Conservation (phyloP, 2,888 invertebrate genomes). For the Torymus aiolomorphi region DNA sequence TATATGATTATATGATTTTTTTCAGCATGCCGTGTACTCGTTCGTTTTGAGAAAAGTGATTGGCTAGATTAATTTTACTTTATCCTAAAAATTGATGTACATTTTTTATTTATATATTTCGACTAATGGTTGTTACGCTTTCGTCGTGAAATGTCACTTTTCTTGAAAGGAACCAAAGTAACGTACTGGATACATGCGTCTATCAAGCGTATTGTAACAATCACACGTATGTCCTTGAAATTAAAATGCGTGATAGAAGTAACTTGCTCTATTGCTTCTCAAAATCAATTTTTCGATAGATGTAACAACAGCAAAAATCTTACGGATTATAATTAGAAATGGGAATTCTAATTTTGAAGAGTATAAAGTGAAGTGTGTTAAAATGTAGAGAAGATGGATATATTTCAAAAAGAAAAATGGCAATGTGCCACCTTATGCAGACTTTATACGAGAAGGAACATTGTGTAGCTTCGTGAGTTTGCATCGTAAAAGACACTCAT, state of each 20-base stretch:
- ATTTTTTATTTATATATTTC: neutral
- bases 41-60: conserved; percentile 25
- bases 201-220: neutral
- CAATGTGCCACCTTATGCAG: conserved; percentile 12
- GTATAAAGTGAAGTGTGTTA: conserved; percentile 8
- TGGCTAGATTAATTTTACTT: too few relatives aligned
- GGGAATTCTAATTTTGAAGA: conserved; percentile 25
- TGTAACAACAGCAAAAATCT: conserved; percentile 2
- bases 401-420: conserved; percentile 1
- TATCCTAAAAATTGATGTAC: neutral
- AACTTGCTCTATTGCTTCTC: too few relatives aligned
- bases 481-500: neutral
- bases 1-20: conserved; percentile 47
- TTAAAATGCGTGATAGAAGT: too few relatives aligned
- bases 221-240: neutral
- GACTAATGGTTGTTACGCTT: neutral
- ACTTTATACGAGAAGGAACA: conserved; percentile 16
- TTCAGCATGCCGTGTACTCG: conserved; percentile 30
- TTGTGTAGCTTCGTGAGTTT: conserved; percentile 9
- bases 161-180: conserved; percentile 16
- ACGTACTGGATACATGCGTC: neutral
- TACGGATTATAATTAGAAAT: neutral
- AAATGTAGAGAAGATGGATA: neutral
- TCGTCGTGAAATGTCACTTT: conserved; percentile 19
- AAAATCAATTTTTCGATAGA: conserved; percentile 7